Percentiles rank a stretch among this genome's conserved stretches.
Conservation (phyloP, 2,888 invertebrate species). For the Thelaira solivaga region DNA sequence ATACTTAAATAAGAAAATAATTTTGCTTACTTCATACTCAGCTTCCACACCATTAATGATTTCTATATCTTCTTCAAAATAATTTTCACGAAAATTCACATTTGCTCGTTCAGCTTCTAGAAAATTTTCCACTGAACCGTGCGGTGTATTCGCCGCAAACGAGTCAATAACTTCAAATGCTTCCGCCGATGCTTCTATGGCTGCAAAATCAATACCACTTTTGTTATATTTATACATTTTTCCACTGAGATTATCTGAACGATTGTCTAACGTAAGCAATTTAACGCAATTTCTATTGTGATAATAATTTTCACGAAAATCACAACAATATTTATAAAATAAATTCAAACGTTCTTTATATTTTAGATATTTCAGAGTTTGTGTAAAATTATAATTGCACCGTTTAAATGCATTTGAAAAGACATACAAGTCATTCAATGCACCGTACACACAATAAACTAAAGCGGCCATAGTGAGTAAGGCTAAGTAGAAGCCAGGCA, state of each 20-base stretch:
- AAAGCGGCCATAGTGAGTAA: constrained; percentile 73
- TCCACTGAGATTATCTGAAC: constrained; percentile 8
- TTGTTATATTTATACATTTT: constrained; percentile 61
- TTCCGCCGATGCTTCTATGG: constrained; percentile 69
- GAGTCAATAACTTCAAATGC: constrained; percentile 65
- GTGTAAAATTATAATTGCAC: constrained; percentile 69
- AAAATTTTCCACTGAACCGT: constrained; percentile 49
- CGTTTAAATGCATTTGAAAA: constrained; percentile 71
- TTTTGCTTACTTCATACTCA: constrained; percentile 68
- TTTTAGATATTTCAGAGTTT: constrained; percentile 69
- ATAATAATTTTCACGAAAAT: constrained; percentile 54
- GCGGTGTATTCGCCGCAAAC: constrained; percentile 53
- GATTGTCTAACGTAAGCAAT: constrained; percentile 18
- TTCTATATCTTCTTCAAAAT: constrained; percentile 69
- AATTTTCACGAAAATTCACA: constrained; percentile 52
- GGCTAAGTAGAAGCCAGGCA: neutral
- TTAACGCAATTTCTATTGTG: constrained; percentile 16
- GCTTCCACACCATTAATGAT: constrained; percentile 70
- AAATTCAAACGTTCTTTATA: constrained; percentile 68
- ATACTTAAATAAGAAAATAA: neutral
- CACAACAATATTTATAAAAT: constrained; percentile 70
- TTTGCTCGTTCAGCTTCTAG: constrained; percentile 38
- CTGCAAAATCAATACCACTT: constrained; percentile 72
- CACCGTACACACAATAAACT: constrained; percentile 69
- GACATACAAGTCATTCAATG: constrained; percentile 70